Evolutionary conservation across 2,888 invertebrate genomes (phyloP), one percentile per base, ranked within the genome.

Genomic region (Charanyca ferruginea): DNA sequence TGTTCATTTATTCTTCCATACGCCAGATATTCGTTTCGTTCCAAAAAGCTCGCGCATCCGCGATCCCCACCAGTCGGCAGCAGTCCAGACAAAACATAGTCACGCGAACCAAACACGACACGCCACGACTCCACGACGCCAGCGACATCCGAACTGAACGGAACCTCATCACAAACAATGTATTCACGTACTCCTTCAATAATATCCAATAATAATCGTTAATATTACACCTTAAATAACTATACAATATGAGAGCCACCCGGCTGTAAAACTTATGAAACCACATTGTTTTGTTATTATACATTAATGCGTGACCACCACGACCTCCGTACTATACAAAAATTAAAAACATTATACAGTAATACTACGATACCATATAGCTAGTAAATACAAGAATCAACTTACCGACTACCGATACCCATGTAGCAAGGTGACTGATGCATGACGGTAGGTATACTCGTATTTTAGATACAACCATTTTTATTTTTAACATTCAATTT

Each of bases 311-410:
- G 88, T 87, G 86, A 85, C 83, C 81, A 81, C 79, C 93, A 87
- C 93, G 86, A 83, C 89, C 67, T 79, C 87, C 85, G 91, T 93
- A 93, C 94, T 95, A 95, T 95, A 95, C 94, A 95, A 95, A 95
- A 95, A 95, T 94, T 94, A 94, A 95, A 94, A 95, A 95, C 94
- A 91, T 94, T 94, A 91, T 93, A 94, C 92, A 93, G 69, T 93
- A 92, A 89, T 90, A 88, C 94, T 94, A 95, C 91, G 79, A 89
- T 94, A 94, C 91, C 89, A 93, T 94, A 94, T 89, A 92, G 83
- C 94, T 95, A 94, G 86, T 90, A 92, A 90, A 89, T 95, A 95
- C 93, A 93, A 93, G 94, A 94, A 91, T 92, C 90, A 89, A 93
- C 93, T 94, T 95, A 95, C 89, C 53, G 69, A 84, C 93, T 94